Percentiles rank a stretch among this genome's conserved stretches.
Evolutionary conservation across 1,140 invertebrate species (phyloP).

Genomic region (Aphidius gifuensis): DNA sequence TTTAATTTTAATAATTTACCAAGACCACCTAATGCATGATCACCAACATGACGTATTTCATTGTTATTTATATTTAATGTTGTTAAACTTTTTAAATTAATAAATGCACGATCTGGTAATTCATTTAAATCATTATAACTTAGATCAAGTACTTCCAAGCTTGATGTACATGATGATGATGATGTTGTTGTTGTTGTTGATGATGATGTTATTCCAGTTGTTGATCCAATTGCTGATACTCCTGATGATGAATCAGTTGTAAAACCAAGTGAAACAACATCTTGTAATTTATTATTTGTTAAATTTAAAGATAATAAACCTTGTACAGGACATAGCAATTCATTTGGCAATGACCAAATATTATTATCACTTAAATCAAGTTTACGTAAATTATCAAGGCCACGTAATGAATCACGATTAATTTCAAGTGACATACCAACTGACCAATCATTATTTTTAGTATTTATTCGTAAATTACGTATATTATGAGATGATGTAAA

Average conservation of each 20-base stretch:
- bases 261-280: conserved; percentile 69
- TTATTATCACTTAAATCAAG: conserved; percentile 78
- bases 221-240: conserved; percentile 60
- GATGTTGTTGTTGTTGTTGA: conserved; percentile 49
- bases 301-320: conserved; percentile 70
- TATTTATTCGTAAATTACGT: conserved; percentile 66
- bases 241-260: conserved; percentile 59
- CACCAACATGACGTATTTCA: conserved; percentile 67
- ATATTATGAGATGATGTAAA: conserved; percentile 67
- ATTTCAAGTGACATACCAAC: conserved; percentile 69
- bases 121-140: conserved; percentile 71
- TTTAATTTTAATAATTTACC: conserved; percentile 67
- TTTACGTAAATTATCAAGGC: conserved; percentile 65
- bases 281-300: conserved; percentile 75
- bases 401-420: conserved; percentile 66
- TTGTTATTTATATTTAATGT: conserved; percentile 71
- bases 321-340: conserved; percentile 72
- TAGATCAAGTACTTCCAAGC: conserved; percentile 69
- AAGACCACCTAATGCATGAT: conserved; percentile 69
- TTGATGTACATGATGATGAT: conserved; percentile 57
- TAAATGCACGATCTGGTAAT: conserved; percentile 67
- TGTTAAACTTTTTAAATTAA: conserved; percentile 64
- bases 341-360: conserved; percentile 71
- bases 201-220: conserved; percentile 57
- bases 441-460: conserved; percentile 78